Evolutionary conservation across 2,797 vertebrate genomes (phyloP).

Genomic region (Tolypeutes matacus): DNA sequence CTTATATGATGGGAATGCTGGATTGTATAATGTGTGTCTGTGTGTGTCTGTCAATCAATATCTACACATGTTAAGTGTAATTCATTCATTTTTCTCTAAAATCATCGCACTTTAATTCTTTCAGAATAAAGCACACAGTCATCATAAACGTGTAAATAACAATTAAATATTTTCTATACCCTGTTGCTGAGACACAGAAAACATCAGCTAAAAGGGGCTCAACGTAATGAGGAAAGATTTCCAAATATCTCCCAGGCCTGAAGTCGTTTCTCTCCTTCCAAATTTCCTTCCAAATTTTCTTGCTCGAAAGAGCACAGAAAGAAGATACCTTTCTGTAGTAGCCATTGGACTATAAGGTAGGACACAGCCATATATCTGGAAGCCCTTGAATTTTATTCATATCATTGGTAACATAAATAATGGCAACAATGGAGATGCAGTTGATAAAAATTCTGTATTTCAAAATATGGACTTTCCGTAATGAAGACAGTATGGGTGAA

Average conservation of each 20-base stretch:
- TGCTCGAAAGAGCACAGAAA: neutral
- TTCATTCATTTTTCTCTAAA: constrained; percentile 8
- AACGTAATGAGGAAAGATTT: neutral
- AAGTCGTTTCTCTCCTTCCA: neutral
- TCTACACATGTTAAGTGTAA: neutral
- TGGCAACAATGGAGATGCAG: neutral
- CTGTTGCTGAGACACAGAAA: neutral
- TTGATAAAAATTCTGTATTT: neutral
- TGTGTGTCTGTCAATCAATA: neutral
- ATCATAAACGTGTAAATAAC: neutral
- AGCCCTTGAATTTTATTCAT: neutral
- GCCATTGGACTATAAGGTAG: neutral
- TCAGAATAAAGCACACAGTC: neutral
- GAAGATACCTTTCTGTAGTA: neutral
- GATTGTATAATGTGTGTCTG: neutral
- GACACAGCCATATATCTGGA: neutral
- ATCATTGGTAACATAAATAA: neutral
- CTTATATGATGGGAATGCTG: neutral
- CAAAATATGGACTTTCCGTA: neutral
- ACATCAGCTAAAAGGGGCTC: neutral
- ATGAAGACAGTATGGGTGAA: neutral
- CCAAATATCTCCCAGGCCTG: neutral
- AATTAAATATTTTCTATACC: constrained; percentile 21
- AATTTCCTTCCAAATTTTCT: neutral
- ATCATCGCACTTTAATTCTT: neutral